Base-by-base conservation (phyloP, 2,113 vertebrate genomes). In the Marmota flaviventris region DNA sequence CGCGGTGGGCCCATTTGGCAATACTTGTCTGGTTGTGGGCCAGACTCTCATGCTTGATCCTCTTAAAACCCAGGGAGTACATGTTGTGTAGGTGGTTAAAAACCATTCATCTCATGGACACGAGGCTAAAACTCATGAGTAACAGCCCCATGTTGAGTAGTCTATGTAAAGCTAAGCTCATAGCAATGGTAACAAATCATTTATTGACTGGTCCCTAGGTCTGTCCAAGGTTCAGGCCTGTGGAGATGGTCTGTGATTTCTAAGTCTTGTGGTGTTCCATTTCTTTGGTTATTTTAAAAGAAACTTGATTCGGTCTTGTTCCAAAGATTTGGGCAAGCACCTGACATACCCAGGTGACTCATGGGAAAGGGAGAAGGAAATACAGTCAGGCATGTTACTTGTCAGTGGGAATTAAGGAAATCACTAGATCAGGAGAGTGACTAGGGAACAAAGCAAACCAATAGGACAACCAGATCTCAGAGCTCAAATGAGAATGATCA, bases 211-310 rank as follows among this genome's bases (percentile, higher is more conserved):
- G 16, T 61, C 29, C 77, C 22, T 73, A 56, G 48, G 56, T 45
- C 63, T 84, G 84, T 79, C 81, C 37, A 0, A 9, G 58, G 42
- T 61, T 90, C 12, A 51, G 51, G 53, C 32, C 56, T 82, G 3
- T 22, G n/a, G 89, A 89, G 22, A 67, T 32, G 48, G 48, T 37
- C 34, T 84, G 24, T 86, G 85, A 85, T 65, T 20, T 84, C 42
- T 58, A 29, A 90, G 34, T 51, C 45, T 56, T 16, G 67, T 56
- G 61, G 16, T 51, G 53, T 84, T 90, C 51, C 94, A 14, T 45
- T 32, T 97, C 22, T 17, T 91, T 73, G 37, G 29, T 72, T 94
- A 67, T 88, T 91, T 88, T 88, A 95, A 93, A 96, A 81, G 82
- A 85, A 85, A 89, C 20, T 75, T 7, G 58, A 27, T 73, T 77